Conservation (phyloP, 2,888 invertebrate species). For the Campoletis raptor region DNA sequence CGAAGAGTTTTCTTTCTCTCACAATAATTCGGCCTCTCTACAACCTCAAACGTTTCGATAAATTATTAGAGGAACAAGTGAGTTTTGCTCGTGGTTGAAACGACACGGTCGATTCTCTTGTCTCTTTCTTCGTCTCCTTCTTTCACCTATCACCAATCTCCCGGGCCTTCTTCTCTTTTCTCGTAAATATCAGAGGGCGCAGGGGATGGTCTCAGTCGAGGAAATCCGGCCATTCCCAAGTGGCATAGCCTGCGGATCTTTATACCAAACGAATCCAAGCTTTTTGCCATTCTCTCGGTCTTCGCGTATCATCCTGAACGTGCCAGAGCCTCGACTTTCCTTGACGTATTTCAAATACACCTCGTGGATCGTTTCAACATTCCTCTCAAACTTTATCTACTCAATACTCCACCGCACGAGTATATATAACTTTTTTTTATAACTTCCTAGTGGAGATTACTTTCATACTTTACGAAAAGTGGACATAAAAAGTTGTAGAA, state of each 20-base stretch:
- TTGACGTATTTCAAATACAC: conserved; percentile 52
- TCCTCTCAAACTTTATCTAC: conserved; percentile 10
- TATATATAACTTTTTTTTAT: conserved; percentile 18
- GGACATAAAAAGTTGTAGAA: conserved; percentile 24
- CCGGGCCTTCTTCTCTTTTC: neutral
- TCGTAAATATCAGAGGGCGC: conserved; percentile 45
- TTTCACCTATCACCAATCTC: neutral
- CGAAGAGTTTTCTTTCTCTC: conserved; percentile 11
- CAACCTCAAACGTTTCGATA: conserved; percentile 57
- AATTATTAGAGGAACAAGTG: conserved; percentile 64
- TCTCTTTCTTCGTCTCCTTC: conserved; percentile 42
- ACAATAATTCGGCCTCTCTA: conserved; percentile 8
- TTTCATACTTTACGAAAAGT: conserved; percentile 25
- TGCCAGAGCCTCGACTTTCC: conserved; percentile 26
- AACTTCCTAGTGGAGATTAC: conserved; percentile 21
- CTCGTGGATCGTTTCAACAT: conserved; percentile 36
- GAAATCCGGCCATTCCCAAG: conserved; percentile 62
- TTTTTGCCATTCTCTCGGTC: conserved; percentile 12
- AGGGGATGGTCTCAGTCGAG: conserved; percentile 39
- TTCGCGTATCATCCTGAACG: conserved; percentile 36
- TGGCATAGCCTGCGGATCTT: conserved; percentile 39
- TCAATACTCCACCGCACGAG: conserved; percentile 8
- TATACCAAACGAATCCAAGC: conserved; percentile 6
- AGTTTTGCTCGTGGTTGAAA: conserved; percentile 44
- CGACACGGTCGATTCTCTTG: conserved; percentile 48